phyloP scores from a whole-genome alignment of 2,113 vertebrate genomes.

The Formicarius rufipectus region DNA sequence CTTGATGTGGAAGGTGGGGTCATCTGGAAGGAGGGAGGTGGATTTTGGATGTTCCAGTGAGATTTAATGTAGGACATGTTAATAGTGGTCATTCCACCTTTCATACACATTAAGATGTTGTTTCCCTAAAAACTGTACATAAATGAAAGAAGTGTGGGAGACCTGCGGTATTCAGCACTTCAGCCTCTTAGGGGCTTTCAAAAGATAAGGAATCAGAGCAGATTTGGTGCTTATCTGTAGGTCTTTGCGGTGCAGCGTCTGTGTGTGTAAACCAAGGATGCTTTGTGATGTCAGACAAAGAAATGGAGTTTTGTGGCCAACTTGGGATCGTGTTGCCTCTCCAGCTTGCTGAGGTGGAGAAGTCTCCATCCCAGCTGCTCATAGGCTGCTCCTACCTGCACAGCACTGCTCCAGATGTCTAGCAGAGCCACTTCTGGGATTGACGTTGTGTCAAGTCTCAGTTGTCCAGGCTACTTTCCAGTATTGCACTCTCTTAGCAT shows the following conservation, averaged over 20 bases:
- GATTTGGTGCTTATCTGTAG: background rate
- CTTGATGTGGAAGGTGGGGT: background rate
- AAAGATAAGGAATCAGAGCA: background rate
- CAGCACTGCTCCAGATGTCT: accelerated
- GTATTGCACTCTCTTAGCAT: accelerated
- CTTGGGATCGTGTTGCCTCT: background rate
- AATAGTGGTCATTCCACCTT: background rate
- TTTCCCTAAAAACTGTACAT: background rate
- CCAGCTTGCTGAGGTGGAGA: background rate
- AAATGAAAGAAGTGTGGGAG: background rate
- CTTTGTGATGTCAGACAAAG: background rate
- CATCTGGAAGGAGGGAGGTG: background rate
- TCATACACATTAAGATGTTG: background rate
- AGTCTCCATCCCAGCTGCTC: background rate
- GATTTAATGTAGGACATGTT: background rate
- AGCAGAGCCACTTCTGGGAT: background rate
- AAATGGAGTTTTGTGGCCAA: background rate
- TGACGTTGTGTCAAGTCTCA: background rate
- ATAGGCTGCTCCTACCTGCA: accelerated
- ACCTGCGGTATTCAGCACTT: background rate
- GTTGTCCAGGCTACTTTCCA: background rate
- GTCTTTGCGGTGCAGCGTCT: background rate
- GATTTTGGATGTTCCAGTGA: background rate
- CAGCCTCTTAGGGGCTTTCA: background rate
- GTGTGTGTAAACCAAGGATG: accelerated